Evolutionary conservation across 2,888 invertebrate genomes (phyloP), one percentile per base, ranked within the genome.

Genomic region (Rotaria socialis): DNA sequence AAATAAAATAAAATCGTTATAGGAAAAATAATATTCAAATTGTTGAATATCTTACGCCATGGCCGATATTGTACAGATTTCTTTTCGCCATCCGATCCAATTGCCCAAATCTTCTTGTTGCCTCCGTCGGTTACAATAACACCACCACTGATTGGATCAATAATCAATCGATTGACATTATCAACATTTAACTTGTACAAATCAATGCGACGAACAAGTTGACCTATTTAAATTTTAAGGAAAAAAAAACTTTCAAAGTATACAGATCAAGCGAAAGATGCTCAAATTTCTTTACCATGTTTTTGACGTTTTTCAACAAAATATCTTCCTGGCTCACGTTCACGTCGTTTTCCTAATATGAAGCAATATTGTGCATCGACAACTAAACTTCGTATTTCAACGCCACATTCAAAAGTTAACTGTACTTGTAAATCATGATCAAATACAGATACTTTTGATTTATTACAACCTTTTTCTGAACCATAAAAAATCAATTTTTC

Each of bases 121-220:
- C 80, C 80, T 11, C 80, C 80, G 47, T 80, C 80, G 1, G 80
- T 80, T 10, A 80, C n/a, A 47, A 80, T 47, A 11, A 80, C 14
- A 24, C 80, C 80, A 67, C 35, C 35, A 22, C 80, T 47, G 2
- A 47, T n/a, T 47, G 47, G 47, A 80, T 80, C 80, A 19, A 80
- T 47, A 19, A 80, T 80, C n/a, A 80, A 80, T 80, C 80, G 80
- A 80, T 80, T 80, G n/a, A 80, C 47, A 80, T 80, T 80, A 80
- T 80, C 80, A 47, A 47, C 80, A 47, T 80, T 80, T 47, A 80
- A 80, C n/a, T 80, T 47, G 47, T 80, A 80, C 6, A 80, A 47
- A 80, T 80, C 80, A 80, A 80, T 47, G 47, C 80, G 80, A 43
- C 80, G 80, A 47, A 80, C 19, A 47, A 80, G 47, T 80, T 80